Conservation (phyloP, 2,888 invertebrate genomes). For the Pollenia labialis region DNA sequence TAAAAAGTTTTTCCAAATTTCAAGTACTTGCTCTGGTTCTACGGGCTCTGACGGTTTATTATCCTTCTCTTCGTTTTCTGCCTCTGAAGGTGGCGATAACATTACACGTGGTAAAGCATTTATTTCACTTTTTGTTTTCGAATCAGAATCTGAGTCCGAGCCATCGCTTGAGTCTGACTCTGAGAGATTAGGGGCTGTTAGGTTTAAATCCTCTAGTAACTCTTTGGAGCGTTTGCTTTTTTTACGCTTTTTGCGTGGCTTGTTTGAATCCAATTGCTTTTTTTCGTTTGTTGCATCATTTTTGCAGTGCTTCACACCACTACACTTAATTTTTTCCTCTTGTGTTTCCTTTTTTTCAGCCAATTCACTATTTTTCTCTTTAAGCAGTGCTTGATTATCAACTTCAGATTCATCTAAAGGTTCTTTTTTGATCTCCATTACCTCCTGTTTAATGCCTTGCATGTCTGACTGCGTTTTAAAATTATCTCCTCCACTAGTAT, state of each 20-base stretch:
- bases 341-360: slow-evolving; percentile 30
- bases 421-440: slow-evolving; percentile 59
- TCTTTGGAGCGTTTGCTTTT: slow-evolving; percentile 82
- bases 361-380: slow-evolving; percentile 22
- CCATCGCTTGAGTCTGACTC: slow-evolving; percentile 90
- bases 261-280: slow-evolving; percentile 33
- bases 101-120: slow-evolving; percentile 80
- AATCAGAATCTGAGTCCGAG: slow-evolving; percentile 85
- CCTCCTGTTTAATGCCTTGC: slow-evolving; percentile 41
- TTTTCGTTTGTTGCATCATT: slow-evolving; percentile 47
- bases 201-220: slow-evolving; percentile 87
- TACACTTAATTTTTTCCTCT: slow-evolving; percentile 35
- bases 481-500: neutral
- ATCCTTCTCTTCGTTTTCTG: slow-evolving; percentile 77
- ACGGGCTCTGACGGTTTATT: slow-evolving; percentile 37
- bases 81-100: slow-evolving; percentile 82
- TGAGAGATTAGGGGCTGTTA: slow-evolving; percentile 92
- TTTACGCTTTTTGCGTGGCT: slow-evolving; percentile 81
- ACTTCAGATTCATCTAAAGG: slow-evolving; percentile 60
- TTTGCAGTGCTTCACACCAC: slow-evolving; percentile 14
- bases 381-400: slow-evolving; percentile 11
- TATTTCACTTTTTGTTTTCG: slow-evolving; percentile 76
- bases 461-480: slow-evolving; percentile 15
- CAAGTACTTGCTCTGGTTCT: slow-evolving; percentile 76
- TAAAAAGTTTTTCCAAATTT: slow-evolving; percentile 81